phyloP scores from a whole-genome alignment of 92 coral and sea anemone genomes.

The Palythoa grandiflora region DNA sequence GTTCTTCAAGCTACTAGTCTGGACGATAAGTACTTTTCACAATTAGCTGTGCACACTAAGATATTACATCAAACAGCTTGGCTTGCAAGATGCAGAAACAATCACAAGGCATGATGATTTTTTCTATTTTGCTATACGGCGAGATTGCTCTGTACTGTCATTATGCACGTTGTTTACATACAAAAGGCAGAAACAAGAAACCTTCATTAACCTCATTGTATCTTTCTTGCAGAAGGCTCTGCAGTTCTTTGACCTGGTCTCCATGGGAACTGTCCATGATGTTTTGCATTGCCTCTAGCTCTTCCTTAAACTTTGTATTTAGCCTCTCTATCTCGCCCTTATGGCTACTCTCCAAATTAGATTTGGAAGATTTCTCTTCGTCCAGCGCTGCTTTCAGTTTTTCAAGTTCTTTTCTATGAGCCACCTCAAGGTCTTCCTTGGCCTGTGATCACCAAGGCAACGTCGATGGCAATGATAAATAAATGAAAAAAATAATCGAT shows the following conservation, averaged over 20 bases:
- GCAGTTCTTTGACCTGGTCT: constrained; percentile 77
- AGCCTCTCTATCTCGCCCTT: constrained; percentile 67
- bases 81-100: too few species aligned
- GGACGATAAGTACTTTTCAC: too few species aligned
- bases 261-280: constrained; percentile 90
- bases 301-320: constrained; percentile 62
- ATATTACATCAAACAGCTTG: too few species aligned
- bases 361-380: constrained; percentile 72
- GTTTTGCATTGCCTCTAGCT: constrained; percentile 58
- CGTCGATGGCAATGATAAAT: neutral
- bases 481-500: neutral
- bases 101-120: too few species aligned
- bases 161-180: neutral
- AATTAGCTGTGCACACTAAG: too few species aligned
- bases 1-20: too few species aligned
- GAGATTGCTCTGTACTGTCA: neutral
- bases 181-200: neutral
- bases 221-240: constrained; percentile 70
- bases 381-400: constrained; percentile 69
- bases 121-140: too few species aligned
- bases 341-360: constrained; percentile 78
- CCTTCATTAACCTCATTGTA: constrained; percentile 65
- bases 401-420: constrained; percentile 82
- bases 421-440: constrained; percentile 85
- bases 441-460: constrained; percentile 1